Evolutionary conservation across 2,113 vertebrate genomes (phyloP), one percentile per base, ranked within the genome.

Genomic region (Thomomys bottae): DNA sequence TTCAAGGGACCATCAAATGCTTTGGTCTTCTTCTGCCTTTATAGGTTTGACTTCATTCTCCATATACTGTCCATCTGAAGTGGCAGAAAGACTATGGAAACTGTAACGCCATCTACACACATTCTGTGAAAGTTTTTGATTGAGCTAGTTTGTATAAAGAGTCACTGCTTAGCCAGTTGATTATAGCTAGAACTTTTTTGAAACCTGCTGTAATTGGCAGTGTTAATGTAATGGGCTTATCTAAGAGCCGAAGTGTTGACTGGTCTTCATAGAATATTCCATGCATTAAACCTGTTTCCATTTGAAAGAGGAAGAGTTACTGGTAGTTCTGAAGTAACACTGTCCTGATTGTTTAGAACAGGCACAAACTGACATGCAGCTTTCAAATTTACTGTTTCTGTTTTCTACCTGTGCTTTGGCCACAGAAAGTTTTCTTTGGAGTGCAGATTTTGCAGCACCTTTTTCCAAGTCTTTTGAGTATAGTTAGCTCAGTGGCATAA

Each of bases 401-500:
- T 63, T 92, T 78, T 63, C 38, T 77, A 87, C 66, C 84, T 90
- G 75, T 24, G 54, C 40, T 64, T 34, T 80, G 86, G 42, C 61
- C 5, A 11, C 26, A 80, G 71, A 79, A 85, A 84, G 20, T 76
- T 94, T 30, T 49, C 23, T 81, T 87, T 59, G 32, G 82, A 88
- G 38, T n/a, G 2, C 66, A 88, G 14, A 64, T 28, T 77, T 89
- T 45, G 6, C 32, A 59, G 26, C 86, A 34, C 26, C 54, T 57
- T 80, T 93, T 87, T 45, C 82, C 42, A 67, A 38, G 42, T 76
- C 54, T 90, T 92, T 42, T 77, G 82, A 88, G 38, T 79, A n/a
- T 82, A 73, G 36, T 94, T 88, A 83, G 57, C 67, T 92, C 63
- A 36, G 15, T 88, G 85, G 66, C 88, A 78, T 95, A 96, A 95